phyloP scores from a whole-genome alignment of 2,113 vertebrate species.

The Zosterops borbonicus region DNA sequence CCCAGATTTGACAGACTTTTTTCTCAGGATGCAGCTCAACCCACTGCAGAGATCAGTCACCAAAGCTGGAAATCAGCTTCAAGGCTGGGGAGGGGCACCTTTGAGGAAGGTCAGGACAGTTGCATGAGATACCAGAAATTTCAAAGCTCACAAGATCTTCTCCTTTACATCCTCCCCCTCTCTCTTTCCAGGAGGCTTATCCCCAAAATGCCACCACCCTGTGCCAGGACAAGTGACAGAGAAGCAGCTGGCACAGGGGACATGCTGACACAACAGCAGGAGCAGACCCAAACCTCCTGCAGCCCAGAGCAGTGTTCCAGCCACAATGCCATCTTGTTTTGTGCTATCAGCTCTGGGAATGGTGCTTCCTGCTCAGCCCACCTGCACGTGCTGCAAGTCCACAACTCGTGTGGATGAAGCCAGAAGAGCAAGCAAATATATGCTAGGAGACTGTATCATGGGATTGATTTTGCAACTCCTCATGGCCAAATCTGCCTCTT shows the following conservation, averaged over 20 bases:
- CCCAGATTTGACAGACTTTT: not conserved
- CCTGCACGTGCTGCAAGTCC: not conserved
- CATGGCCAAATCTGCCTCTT: not conserved
- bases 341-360: not conserved
- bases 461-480: not conserved
- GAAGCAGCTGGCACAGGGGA: not conserved
- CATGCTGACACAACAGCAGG: fast-evolving
- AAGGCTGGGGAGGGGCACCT: too few relatives aligned
- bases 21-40: not conserved
- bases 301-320: not conserved
- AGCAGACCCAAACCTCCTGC: not conserved
- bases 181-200: not conserved
- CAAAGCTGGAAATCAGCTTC: not conserved
- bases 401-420: not conserved
- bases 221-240: not conserved
- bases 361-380: not conserved
- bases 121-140: not conserved
- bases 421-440: not conserved
- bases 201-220: not conserved
- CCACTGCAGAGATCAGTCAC: not conserved
- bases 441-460: not conserved
- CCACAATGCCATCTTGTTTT: not conserved
- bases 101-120: not conserved
- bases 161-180: not conserved
- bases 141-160: not conserved